phyloP scores from a whole-genome alignment of 2,797 vertebrate species.

The Clamator glandarius region DNA sequence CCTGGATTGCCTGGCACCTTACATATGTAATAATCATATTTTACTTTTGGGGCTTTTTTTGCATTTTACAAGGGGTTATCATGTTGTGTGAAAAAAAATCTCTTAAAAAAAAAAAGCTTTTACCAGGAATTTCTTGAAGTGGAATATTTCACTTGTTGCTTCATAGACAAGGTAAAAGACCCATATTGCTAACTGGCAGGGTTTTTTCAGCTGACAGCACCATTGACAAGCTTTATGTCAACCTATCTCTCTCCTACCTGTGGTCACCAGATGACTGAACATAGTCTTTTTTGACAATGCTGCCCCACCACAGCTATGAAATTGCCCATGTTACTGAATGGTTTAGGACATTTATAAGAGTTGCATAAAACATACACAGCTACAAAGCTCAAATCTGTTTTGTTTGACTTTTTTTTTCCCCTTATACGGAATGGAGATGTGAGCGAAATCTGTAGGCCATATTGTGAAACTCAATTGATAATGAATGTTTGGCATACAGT shows the following conservation, averaged over 20 bases:
- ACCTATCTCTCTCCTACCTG: not conserved
- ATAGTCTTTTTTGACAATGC: not conserved
- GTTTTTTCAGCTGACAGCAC: not conserved
- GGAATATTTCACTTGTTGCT: not conserved
- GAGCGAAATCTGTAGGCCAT: not conserved
- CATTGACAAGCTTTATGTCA: not conserved
- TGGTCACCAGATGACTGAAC: not conserved
- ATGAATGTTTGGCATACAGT: not conserved
- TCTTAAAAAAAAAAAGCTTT: not conserved
- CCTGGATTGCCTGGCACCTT: not conserved
- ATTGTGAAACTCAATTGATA: not conserved
- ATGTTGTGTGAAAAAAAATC: not conserved
- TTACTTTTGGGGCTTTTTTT: not conserved
- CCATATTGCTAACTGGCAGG: not conserved
- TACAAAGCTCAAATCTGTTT: not conserved
- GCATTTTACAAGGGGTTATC: not conserved
- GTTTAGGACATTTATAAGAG: not conserved
- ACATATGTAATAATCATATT: not conserved
- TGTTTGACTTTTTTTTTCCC: not conserved
- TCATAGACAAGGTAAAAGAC: not conserved
- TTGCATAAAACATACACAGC: not conserved
- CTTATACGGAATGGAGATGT: not conserved
- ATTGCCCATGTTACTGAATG: not conserved
- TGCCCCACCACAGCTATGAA: not conserved
- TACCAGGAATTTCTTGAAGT: not conserved